Conservation (phyloP, 1,140 invertebrate genomes). For the Spodoptera frugiperda region DNA sequence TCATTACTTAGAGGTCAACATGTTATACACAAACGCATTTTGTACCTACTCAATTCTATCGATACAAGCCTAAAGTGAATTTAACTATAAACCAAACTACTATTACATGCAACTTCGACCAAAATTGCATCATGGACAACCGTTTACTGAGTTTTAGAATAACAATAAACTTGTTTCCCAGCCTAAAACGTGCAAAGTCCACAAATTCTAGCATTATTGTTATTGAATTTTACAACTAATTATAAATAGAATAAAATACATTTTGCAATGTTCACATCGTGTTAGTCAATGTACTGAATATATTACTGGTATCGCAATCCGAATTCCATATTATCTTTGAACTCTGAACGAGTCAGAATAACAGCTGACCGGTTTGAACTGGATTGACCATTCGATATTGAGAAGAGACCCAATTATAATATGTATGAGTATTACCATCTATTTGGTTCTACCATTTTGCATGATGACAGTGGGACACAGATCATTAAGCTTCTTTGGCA, state of each 20-base stretch:
- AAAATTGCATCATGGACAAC: too few species aligned
- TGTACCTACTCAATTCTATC: too few species aligned
- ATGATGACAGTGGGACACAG: neutral
- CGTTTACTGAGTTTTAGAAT: too few species aligned
- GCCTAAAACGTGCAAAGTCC: too few species aligned
- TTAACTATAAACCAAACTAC: too few species aligned
- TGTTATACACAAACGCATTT: too few species aligned
- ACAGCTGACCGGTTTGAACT: slow-evolving; percentile 27
- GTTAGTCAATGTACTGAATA: slow-evolving; percentile 7
- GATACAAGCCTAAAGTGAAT: too few species aligned
- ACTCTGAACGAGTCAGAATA: slow-evolving; percentile 23
- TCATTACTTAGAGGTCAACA: too few species aligned
- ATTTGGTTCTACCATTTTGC: neutral
- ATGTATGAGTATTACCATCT: neutral
- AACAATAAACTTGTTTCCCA: too few species aligned
- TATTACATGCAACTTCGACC: too few species aligned
- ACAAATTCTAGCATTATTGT: neutral
- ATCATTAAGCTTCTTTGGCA: neutral
- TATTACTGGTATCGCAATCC: slow-evolving; percentile 32
- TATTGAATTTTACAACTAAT: neutral
- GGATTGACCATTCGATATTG: slow-evolving; percentile 4
- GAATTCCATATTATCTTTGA: slow-evolving; percentile 36
- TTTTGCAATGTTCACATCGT: neutral
- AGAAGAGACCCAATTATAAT: slow-evolving; percentile 32
- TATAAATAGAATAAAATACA: neutral